Conservation (phyloP, 2,888 invertebrate genomes). For the Drosophila niveifrons region DNA sequence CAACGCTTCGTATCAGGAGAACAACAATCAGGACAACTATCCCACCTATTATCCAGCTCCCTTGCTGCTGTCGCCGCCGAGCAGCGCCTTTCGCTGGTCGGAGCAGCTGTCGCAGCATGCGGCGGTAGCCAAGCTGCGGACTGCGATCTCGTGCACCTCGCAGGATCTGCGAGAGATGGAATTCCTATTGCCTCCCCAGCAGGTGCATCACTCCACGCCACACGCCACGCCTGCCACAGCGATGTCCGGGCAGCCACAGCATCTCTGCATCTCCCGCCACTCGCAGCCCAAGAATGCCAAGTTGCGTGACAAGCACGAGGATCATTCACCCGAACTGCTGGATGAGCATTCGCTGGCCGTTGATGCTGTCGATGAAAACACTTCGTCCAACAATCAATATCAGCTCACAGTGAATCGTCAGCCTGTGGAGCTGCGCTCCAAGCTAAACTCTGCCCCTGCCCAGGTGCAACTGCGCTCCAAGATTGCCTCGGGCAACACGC, state of each 20-base stretch:
- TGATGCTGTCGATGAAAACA: conserved; percentile 64
- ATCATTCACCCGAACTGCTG: conserved; percentile 12
- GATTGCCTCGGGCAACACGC: conserved; percentile 71
- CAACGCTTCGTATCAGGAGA: conserved; percentile 24
- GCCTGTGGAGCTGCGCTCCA: conserved; percentile 67
- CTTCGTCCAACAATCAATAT: conserved; percentile 62
- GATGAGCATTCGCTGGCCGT: conserved; percentile 21
- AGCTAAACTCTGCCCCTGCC: conserved; percentile 21
- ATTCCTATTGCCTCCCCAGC: conserved; percentile 79
- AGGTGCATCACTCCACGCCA: conserved; percentile 10
- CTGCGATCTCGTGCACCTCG: conserved; percentile 77
- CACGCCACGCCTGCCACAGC: conserved; percentile 37
- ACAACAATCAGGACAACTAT: conserved; percentile 66
- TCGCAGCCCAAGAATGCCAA: conserved; percentile 74
- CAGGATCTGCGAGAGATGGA: conserved; percentile 84
- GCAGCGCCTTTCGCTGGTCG: conserved; percentile 73
- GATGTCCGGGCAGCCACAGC: conserved; percentile 83
- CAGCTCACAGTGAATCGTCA: conserved; percentile 76
- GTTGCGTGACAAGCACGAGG: conserved; percentile 53
- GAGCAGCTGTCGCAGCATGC: conserved; percentile 80
- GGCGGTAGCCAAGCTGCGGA: conserved; percentile 78
- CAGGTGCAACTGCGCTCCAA: conserved; percentile 19
- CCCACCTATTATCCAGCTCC: conserved; percentile 55
- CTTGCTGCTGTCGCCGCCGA: conserved; percentile 49
- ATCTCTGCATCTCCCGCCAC: conserved; percentile 76